These are phyloP conservation scores for Syrphus vitripennis DNA, from an alignment of 2,888 invertebrate genomes.

Conservation along the genomic window DNA sequence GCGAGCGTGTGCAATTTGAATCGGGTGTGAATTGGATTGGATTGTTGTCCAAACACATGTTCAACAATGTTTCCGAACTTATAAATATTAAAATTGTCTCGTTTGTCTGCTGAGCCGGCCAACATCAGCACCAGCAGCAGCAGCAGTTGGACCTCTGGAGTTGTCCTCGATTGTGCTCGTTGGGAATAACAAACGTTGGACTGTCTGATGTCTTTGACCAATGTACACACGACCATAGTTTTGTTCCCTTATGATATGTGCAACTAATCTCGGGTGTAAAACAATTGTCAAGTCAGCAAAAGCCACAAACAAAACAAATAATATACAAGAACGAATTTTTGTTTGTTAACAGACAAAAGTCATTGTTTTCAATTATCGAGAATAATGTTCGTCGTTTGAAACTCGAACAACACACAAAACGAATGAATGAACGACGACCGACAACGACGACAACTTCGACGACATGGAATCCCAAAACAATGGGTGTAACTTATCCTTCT, in stretches of 20 bases:
- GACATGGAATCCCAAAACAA: constrained; percentile 38
- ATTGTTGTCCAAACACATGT: constrained; percentile 73
- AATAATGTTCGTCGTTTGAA: constrained; percentile 32
- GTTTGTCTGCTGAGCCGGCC: constrained; percentile 45
- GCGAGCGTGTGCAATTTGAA: constrained; percentile 62
- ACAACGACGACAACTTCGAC: background rate
- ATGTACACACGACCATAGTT: constrained; percentile 17
- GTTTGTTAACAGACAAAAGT: constrained; percentile 57
- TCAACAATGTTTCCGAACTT: constrained; percentile 71
- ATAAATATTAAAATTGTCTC: constrained; percentile 72
- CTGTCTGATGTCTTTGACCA: background rate
- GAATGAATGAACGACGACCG: background rate
- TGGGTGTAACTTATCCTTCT: constrained; percentile 43
- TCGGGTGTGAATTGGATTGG: constrained; percentile 73
- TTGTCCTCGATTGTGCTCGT: background rate
- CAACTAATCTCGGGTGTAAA: constrained; percentile 55
- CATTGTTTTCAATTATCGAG: constrained; percentile 67
- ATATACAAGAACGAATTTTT: constrained; percentile 22
- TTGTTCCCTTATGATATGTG: constrained; percentile 25
- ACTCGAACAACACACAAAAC: background rate
- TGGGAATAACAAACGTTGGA: constrained; percentile 28
- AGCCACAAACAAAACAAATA: background rate
- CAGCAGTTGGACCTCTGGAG: background rate
- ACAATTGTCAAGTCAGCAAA: constrained; percentile 58
- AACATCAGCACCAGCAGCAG: background rate